These are phyloP conservation scores for Scotopteryx bipunctaria DNA, from an alignment of 2,888 invertebrate genomes.

Conservation along the genomic window DNA sequence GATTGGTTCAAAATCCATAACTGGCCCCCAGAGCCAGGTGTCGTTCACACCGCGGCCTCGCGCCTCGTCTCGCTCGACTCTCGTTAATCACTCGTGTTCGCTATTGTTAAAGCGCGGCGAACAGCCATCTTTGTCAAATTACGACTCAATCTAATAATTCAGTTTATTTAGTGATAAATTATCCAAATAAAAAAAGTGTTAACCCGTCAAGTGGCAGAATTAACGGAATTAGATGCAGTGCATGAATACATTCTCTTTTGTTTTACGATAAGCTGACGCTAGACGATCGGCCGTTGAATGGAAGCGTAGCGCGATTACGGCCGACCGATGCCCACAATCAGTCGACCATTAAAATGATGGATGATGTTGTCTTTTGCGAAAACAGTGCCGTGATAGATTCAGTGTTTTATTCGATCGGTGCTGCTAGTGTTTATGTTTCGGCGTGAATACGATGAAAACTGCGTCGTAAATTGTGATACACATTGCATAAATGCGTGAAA, in stretches of 20 bases:
- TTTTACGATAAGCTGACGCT: constrained; percentile 74
- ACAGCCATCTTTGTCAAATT: constrained; percentile 83
- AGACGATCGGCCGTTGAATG: constrained; percentile 63
- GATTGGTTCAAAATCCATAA: constrained; percentile 83
- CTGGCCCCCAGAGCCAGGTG: constrained; percentile 83
- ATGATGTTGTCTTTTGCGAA: constrained; percentile 77
- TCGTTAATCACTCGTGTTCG: constrained; percentile 82
- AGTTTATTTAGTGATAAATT: constrained; percentile 54
- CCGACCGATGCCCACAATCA: constrained; percentile 72
- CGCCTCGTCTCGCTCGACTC: constrained; percentile 79
- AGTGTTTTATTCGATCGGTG: constrained; percentile 75
- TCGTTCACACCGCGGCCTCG: constrained; percentile 84
- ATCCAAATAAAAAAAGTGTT: constrained; percentile 70
- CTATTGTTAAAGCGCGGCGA: constrained; percentile 81
- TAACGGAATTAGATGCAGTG: constrained; percentile 64
- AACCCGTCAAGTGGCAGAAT: constrained; percentile 63
- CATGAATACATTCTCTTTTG: constrained; percentile 79
- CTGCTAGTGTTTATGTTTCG: constrained; percentile 70
- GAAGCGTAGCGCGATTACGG: constrained; percentile 70
- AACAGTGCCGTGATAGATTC: constrained; percentile 75
- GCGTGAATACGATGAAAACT: constrained; percentile 72
- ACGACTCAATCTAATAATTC: constrained; percentile 75
- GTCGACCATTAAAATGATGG: constrained; percentile 80
- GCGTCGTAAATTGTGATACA: constrained; percentile 80
- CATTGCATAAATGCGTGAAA: constrained; percentile 82